phyloP scores from a whole-genome alignment of 1,140 invertebrate species.

The Macrosteles quadrilineatus region DNA sequence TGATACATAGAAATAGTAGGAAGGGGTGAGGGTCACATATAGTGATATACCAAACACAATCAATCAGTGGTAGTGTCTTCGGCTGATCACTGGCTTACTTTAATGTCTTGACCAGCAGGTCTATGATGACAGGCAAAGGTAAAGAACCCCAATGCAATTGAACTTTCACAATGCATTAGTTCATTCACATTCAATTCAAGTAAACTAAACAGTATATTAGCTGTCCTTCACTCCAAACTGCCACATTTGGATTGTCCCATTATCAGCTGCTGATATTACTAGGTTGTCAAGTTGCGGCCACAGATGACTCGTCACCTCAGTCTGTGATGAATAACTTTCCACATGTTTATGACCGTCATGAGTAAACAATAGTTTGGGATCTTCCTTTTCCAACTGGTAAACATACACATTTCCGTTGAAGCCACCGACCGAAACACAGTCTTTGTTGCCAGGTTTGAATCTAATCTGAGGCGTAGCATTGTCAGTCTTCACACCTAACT shows the following conservation, averaged over 20 bases:
- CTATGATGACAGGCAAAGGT: too few relatives aligned
- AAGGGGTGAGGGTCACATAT: too few relatives aligned
- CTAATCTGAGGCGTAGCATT: not conserved
- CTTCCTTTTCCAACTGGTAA: not conserved
- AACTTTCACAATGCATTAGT: too few relatives aligned
- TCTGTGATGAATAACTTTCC: not conserved
- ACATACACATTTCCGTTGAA: constrained; percentile 10
- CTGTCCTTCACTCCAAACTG: too few relatives aligned
- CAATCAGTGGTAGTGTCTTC: too few relatives aligned
- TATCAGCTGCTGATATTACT: not conserved
- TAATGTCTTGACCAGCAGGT: too few relatives aligned
- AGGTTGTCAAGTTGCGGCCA: not conserved
- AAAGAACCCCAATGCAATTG: too few relatives aligned
- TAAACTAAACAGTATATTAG: too few relatives aligned
- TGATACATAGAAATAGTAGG: too few relatives aligned
- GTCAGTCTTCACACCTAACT: not conserved
- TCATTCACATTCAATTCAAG: too few relatives aligned
- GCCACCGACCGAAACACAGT: not conserved
- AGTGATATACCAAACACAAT: too few relatives aligned
- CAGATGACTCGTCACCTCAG: not conserved
- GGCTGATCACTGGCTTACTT: too few relatives aligned
- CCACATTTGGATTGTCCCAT: not conserved
- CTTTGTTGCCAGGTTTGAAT: not conserved
- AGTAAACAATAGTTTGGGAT: not conserved
- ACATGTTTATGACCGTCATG: constrained; percentile 7